Percentiles rank a stretch among this genome's conserved stretches.
Conservation (phyloP, 2,797 vertebrate genomes). For the Valencia hispanica region DNA sequence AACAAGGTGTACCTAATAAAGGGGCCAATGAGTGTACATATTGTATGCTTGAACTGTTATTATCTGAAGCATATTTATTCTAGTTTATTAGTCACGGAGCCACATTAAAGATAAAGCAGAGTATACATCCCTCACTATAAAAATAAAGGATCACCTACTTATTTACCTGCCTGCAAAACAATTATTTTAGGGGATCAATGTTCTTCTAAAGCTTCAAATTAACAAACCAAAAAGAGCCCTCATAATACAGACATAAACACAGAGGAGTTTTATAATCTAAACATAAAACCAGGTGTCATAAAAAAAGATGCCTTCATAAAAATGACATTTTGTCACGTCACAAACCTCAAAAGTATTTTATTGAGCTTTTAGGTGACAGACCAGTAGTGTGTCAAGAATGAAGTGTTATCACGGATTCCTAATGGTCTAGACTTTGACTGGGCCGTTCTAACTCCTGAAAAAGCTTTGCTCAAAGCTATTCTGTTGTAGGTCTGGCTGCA, state of each 20-base stretch:
- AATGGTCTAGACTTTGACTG: neutral
- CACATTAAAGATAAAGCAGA: neutral
- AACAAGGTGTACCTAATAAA: too few relatives aligned
- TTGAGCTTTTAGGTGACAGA: neutral
- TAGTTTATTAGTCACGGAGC: constrained; percentile 16
- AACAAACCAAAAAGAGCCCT: neutral
- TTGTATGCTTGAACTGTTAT: neutral
- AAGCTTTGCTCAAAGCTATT: neutral
- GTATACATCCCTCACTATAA: neutral
- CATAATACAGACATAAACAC: neutral
- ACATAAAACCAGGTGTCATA: neutral
- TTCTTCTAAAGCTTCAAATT: neutral
- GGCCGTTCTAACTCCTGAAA: neutral
- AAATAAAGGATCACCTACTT: constrained; percentile 3
- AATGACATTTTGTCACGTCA: neutral
- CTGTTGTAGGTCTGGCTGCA: too few relatives aligned
- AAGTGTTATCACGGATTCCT: neutral
- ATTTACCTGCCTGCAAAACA: constrained; percentile 1
- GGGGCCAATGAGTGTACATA: too few relatives aligned
- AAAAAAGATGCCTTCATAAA: neutral
- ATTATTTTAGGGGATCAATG: neutral
- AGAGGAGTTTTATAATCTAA: neutral
- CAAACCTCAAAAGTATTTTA: neutral
- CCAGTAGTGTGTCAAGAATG: neutral
- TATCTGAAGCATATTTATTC: constrained; percentile 2